Percentiles rank a stretch among this genome's conserved stretches.
These are phyloP conservation scores for Stichopus horrens DNA, from an alignment of 53 echinoderm and acorn worm species.

Conservation along the genomic window DNA sequence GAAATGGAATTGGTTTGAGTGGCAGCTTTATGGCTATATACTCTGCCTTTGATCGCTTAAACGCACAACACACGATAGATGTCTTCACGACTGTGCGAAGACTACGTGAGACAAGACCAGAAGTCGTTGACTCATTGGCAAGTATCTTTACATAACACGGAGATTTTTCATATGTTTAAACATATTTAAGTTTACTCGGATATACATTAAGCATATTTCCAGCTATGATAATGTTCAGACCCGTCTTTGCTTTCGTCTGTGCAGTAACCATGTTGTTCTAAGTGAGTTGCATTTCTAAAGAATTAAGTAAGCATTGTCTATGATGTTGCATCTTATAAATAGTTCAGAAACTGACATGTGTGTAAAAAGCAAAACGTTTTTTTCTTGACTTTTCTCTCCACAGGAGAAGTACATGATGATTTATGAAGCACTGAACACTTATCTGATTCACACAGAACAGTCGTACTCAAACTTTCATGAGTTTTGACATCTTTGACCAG, in stretches of 20 bases:
- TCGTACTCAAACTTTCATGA: conserved; percentile 41
- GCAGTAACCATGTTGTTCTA: no score
- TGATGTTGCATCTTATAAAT: no score
- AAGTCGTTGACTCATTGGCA: conserved; percentile 25
- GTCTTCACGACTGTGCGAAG: conserved; percentile 42
- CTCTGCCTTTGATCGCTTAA: conserved; percentile 38
- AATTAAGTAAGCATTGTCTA: no score
- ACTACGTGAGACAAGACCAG: conserved; percentile 25
- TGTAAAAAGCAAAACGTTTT: neutral
- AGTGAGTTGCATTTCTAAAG: no score
- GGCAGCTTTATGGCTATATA: conserved; percentile 44
- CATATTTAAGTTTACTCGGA: no score
- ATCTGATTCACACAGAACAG: conserved; percentile 29
- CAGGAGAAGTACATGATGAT: conserved; percentile 34
- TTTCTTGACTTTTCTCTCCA: neutral
- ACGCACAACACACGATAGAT: conserved; percentile 43
- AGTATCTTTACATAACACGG: neutral
- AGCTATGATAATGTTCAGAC: no score
- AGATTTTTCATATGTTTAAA: no score
- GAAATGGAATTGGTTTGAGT: conserved; percentile 31
- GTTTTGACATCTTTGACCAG: neutral
- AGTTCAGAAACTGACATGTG: neutral
- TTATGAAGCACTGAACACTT: conserved; percentile 29
- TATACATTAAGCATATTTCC: no score
- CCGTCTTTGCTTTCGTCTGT: no score